Conservation (phyloP, 2,888 invertebrate genomes). For the Eugnorisma glareosa region DNA sequence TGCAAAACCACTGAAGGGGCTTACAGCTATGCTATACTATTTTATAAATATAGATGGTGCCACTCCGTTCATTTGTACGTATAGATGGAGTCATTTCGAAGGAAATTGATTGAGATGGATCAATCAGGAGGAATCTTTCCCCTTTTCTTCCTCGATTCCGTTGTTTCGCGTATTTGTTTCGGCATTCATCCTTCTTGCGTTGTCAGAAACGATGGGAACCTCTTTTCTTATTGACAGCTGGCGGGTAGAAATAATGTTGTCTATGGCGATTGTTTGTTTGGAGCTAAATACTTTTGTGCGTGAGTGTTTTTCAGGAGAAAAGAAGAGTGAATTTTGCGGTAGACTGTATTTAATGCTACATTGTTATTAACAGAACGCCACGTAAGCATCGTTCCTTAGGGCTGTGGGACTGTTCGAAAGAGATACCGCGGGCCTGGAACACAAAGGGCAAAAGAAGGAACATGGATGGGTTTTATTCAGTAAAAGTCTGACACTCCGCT, state of each 20-base stretch:
- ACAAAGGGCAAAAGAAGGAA: too few relatives aligned
- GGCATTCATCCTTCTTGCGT: constrained; percentile 18
- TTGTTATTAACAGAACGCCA: background rate
- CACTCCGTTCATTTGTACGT: background rate
- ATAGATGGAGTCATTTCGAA: constrained; percentile 12
- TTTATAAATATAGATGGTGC: background rate
- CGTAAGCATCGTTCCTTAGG: too few relatives aligned
- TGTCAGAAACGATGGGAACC: constrained; percentile 29
- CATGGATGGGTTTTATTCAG: too few relatives aligned
- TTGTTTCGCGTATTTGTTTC: constrained; percentile 32
- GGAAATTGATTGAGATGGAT: constrained; percentile 51
- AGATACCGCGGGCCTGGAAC: too few relatives aligned
- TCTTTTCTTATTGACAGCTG: constrained; percentile 33
- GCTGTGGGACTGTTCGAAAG: too few relatives aligned
- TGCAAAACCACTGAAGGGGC: constrained; percentile 11
- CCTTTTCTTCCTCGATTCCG: constrained; percentile 14
- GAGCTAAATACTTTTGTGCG: background rate
- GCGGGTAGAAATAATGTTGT: background rate
- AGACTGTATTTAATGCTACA: background rate
- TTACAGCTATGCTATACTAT: constrained; percentile 9
- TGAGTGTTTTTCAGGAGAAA: background rate
- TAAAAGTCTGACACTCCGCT: too few relatives aligned
- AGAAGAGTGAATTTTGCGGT: too few relatives aligned
- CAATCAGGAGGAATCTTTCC: constrained; percentile 40
- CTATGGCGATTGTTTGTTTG: constrained; percentile 1